Evolutionary conservation across 2,888 invertebrate genomes (phyloP), one percentile per base, ranked within the genome.

Genomic region (Oscheius myriophilus): DNA sequence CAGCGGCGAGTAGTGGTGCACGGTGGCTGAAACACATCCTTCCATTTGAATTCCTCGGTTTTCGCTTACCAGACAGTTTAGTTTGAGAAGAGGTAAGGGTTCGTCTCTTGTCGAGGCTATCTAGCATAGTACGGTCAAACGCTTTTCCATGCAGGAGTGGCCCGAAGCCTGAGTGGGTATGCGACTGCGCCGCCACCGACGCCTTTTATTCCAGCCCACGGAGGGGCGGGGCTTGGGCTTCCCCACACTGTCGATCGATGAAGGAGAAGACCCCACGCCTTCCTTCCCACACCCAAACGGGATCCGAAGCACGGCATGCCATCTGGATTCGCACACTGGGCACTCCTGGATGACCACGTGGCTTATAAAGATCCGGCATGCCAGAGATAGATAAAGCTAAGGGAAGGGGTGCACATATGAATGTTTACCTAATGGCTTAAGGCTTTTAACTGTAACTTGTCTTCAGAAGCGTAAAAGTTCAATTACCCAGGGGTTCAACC

Each of bases 51-150:
- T 26, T 18, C 59, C n/a, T n/a, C 18, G 45, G 18, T 3, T 23
- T 33, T 9, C 33, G 33, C 33, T 33, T 33, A 33, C 33, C 33
- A 33, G 33, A 33, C 33, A 33, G 33, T 33, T 33, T 33, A 33
- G 33, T 33, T 33, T 33, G 49, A 23, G 57, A 57, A 57, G 21
- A 42, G 23, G 18, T 45, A 25, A 25, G 43, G 16, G 58, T 58
- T 42, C 42, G 53, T 42, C 45, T 66, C 49, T 66, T 57, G 51
- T 66, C 42, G 45, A 57, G 66, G 66, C 66, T 57, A 57, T 57
- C 58, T 66, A 66, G 66, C 66, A 66, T 66, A 66, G 66, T 66
- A 66, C 58, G 58, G 26, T 26, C n/a, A 25, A 49, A 41, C 58
- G 57, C 25, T 21, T 11, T 55, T 58, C 66, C 66, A 66, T 66